Evolutionary conservation across 2,888 invertebrate genomes (phyloP), one percentile per base, ranked within the genome.

Genomic region (Agrochola macilenta): DNA sequence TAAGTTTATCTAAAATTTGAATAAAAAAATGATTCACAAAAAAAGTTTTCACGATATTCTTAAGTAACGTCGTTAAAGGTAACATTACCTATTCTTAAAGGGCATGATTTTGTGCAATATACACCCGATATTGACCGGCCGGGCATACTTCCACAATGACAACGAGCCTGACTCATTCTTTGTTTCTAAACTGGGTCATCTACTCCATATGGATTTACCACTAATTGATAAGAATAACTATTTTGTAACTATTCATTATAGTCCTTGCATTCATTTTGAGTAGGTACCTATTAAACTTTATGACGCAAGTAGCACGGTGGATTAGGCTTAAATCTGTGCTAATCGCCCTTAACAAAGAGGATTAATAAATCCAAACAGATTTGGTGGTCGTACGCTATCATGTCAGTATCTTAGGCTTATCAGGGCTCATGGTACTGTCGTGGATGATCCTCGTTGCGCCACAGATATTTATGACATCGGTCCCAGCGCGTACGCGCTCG

Each of bases 401-500:
- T 43, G 64, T 65, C 66, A 71, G 78, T 84, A 89, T 91, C 88
- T 90, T 77, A 74, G 82, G 91, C 93, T 95, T 95, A 96, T 95
- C 95, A 92, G 87, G 90, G 93, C 92, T 94, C 93, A 93, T 82
- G 78, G 89, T 87, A 86, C 88, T 90, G 89, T 88, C 89, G 85
- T 90, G 88, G 93, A 93, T 95, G 93, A 95, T 95, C 95, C 92
- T 88, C 84, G 90, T 95, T 96, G 93, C 95, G 94, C 93, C 94
- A 95, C 90, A 82, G 88, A 92, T 94, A 95, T 96, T 96, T 95
- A 96, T 91, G 94, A 93, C 93, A 91, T 91, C 89, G 92, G 92
- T 91, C 92, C 92, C 77, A 79, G 63, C 54, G 39, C 58, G 60
- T 80, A 79, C 78, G 78, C 91, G 89, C 93, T 93, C 93, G 93